Evolutionary conservation across 2,797 vertebrate genomes (phyloP).

Genomic region (Rousettus madagascariensis): DNA sequence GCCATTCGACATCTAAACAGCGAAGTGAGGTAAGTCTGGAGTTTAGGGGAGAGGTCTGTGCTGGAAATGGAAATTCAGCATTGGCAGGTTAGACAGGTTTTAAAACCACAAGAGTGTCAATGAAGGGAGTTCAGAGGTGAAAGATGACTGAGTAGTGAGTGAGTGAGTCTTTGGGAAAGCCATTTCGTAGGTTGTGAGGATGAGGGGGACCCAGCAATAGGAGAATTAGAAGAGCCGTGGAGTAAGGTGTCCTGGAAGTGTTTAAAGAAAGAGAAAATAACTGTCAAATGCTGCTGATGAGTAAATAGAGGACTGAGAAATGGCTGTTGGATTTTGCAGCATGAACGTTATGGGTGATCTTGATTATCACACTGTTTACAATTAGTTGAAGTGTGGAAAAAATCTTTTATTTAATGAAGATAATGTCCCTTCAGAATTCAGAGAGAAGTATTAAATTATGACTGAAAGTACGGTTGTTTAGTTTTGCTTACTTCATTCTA

Average conservation of each 20-base stretch:
- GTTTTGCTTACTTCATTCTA: neutral
- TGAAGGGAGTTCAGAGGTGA: neutral
- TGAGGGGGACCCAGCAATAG: neutral
- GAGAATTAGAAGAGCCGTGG: neutral
- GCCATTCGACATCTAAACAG: neutral
- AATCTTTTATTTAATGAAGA: neutral
- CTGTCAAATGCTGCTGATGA: neutral
- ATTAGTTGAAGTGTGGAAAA: neutral
- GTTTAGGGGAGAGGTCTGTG: neutral
- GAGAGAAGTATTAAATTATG: neutral
- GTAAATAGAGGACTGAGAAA: neutral
- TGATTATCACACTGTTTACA: neutral
- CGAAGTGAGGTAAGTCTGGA: neutral
- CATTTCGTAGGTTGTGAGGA: neutral
- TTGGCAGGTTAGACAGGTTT: neutral
- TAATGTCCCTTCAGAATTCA: neutral
- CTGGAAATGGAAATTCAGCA: neutral
- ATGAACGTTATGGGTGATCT: neutral
- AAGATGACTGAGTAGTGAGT: neutral
- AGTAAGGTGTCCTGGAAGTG: neutral
- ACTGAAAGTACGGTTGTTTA: neutral
- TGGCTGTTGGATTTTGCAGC: neutral
- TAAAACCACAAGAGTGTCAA: neutral
- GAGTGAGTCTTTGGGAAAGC: neutral
- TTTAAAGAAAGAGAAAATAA: neutral